phyloP scores from a whole-genome alignment of 2,888 invertebrate genomes.

The Meandrusa payeni region DNA sequence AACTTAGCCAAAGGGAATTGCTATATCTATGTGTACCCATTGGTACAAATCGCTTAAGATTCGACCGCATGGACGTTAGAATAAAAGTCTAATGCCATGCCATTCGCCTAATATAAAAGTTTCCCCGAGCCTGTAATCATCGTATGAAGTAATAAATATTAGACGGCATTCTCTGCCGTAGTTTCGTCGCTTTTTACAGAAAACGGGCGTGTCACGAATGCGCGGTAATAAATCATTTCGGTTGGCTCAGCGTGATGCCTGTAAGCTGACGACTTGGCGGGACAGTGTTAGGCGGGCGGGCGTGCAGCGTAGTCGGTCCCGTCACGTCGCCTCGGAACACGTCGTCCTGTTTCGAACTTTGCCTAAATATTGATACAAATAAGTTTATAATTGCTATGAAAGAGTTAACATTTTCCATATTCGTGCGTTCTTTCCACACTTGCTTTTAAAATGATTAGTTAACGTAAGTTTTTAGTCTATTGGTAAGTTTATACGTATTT shows the following conservation, averaged over 20 bases:
- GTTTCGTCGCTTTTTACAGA: slow-evolving; percentile 53
- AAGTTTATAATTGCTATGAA: too few relatives aligned
- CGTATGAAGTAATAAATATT: slow-evolving; percentile 34
- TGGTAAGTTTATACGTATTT: not conserved
- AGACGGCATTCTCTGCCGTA: slow-evolving; percentile 47
- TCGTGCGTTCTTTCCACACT: too few relatives aligned
- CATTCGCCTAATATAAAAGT: too few relatives aligned
- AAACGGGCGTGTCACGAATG: slow-evolving; percentile 58
- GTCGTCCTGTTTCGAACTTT: not conserved
- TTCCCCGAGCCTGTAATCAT: slow-evolving; percentile 1
- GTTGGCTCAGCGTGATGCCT: slow-evolving; percentile 43
- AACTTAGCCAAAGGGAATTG: too few relatives aligned
- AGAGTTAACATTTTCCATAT: too few relatives aligned
- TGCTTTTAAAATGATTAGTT: too few relatives aligned
- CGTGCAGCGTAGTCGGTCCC: slow-evolving; percentile 42
- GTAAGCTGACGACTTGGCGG: slow-evolving; percentile 30
- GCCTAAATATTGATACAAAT: too few relatives aligned
- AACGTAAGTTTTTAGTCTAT: not conserved
- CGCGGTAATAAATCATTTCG: slow-evolving; percentile 61
- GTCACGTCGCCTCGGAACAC: slow-evolving; percentile 21
- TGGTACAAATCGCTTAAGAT: too few relatives aligned
- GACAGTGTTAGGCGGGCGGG: slow-evolving; percentile 64
- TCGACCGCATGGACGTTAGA: too few relatives aligned
- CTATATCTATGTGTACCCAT: too few relatives aligned
- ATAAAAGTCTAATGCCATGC: too few relatives aligned